These are phyloP conservation scores for Cryptosula pallasiana DNA, from an alignment of 2,888 invertebrate species.

Conservation along the genomic window DNA sequence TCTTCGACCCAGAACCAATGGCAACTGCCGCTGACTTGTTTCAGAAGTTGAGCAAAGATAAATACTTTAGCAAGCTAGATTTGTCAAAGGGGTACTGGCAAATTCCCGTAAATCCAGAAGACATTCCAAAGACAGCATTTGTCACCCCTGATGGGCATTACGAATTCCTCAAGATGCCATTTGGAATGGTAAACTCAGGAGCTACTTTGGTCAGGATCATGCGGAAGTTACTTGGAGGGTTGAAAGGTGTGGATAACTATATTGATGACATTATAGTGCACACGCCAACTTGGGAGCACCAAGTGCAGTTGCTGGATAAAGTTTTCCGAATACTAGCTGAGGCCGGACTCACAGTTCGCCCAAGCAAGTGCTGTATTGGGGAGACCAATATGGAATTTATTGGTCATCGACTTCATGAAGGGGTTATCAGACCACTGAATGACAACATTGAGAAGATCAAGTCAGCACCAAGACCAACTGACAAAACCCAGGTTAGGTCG, in stretches of 20 bases:
- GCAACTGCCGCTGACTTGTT: constrained; percentile 31
- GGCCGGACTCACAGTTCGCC: constrained; percentile 29
- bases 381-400: constrained; percentile 15
- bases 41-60: constrained; percentile 27
- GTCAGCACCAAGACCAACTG: constrained; percentile 14
- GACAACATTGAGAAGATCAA: constrained; percentile 26
- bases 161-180: constrained; percentile 24
- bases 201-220: constrained; percentile 25
- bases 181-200: constrained; percentile 24
- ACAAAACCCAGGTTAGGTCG: constrained; percentile 24
- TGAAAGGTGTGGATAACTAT: constrained; percentile 11
- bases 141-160: constrained; percentile 18
- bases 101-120: constrained; percentile 26
- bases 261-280: constrained; percentile 30
- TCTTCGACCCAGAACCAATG: constrained; percentile 33
- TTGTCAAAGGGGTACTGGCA: constrained; percentile 33
- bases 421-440: not conserved
- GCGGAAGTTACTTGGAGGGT: constrained; percentile 24
- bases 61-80: constrained; percentile 30
- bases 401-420: constrained; percentile 24
- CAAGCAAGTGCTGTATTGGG: constrained; percentile 27
- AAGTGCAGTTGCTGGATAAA: constrained; percentile 27
- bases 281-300: constrained; percentile 29
- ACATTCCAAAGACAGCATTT: constrained; percentile 28
- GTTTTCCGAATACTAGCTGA: constrained; percentile 27